These are phyloP conservation scores for Solen grandis DNA, from an alignment of 1,140 invertebrate species.

Conservation along the genomic window DNA sequence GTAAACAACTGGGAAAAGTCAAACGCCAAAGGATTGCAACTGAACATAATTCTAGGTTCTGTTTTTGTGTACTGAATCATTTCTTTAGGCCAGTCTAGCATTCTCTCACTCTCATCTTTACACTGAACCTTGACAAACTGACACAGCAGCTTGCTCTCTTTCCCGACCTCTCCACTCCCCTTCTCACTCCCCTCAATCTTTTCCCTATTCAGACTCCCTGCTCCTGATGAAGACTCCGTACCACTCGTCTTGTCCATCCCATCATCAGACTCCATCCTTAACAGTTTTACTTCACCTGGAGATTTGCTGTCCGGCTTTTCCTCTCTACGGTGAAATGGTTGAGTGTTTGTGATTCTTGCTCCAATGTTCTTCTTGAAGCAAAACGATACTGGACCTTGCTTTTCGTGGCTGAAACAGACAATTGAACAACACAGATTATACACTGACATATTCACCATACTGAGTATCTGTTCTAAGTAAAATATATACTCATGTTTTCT, in stretches of 20 bases:
- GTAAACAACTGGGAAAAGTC: conserved; percentile 59
- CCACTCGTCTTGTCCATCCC: not conserved
- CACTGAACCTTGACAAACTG: conserved; percentile 62
- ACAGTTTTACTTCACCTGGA: conserved; percentile 29
- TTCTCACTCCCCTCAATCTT: conserved; percentile 1
- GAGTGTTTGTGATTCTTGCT: conserved; percentile 24
- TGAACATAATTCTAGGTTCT: conserved; percentile 57
- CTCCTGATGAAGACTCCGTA: not conserved
- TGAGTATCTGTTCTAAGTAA: no score
- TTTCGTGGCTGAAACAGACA: no score
- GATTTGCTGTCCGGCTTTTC: not conserved
- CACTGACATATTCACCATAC: no score
- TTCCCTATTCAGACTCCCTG: not conserved
- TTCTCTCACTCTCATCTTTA: conserved; percentile 59
- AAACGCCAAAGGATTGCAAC: conserved; percentile 66
- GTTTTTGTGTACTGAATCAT: conserved; percentile 63
- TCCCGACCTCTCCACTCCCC: conserved; percentile 17
- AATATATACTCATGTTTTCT: no score
- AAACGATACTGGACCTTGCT: conserved; percentile 43
- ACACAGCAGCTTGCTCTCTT: conserved; percentile 5
- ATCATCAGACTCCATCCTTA: conserved; percentile 11
- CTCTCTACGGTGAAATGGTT: conserved; percentile 33
- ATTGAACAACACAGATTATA: no score
- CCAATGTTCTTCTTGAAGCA: conserved; percentile 42
- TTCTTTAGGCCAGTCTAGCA: conserved; percentile 65